These are phyloP conservation scores for Diacarnus erythraeanus DNA, from an alignment of 37 sponge, comb jelly and placozoan species.

Conservation along the genomic window DNA sequence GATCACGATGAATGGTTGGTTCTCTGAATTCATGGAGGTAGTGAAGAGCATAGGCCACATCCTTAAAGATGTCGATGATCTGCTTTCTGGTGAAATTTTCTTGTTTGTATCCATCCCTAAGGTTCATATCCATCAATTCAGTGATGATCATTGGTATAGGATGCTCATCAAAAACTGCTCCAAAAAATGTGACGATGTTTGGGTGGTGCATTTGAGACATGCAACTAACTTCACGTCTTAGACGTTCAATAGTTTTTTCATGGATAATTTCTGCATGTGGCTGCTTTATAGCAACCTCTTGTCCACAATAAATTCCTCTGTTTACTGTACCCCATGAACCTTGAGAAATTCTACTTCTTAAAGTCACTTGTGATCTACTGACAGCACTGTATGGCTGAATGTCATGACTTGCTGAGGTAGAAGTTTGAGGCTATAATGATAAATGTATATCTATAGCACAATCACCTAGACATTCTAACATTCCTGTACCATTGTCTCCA, in stretches of 20 bases:
- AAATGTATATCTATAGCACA: no score
- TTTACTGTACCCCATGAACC: slow-evolving; percentile 37
- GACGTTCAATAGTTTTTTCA: neutral
- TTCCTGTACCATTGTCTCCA: no score
- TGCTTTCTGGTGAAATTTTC: neutral
- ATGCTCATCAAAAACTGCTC: slow-evolving; percentile 55
- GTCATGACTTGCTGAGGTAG: no score
- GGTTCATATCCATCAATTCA: slow-evolving; percentile 68
- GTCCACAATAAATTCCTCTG: slow-evolving; percentile 14
- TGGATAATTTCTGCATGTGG: slow-evolving; percentile 1
- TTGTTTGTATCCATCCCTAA: slow-evolving; percentile 44
- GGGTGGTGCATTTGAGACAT: slow-evolving; percentile 66
- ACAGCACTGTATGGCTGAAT: no score
- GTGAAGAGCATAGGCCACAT: slow-evolving; percentile 74
- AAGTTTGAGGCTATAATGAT: no score
- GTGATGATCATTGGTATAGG: slow-evolving; percentile 50
- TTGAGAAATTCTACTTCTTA: slow-evolving; percentile 2
- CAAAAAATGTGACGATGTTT: slow-evolving; percentile 72
- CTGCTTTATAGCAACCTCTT: slow-evolving; percentile 35
- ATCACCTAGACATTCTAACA: no score
- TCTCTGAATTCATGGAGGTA: slow-evolving; percentile 72
- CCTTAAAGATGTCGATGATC: slow-evolving; percentile 27
- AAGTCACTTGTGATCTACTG: neutral
- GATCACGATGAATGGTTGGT: slow-evolving; percentile 82
- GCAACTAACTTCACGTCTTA: slow-evolving; percentile 63